Percentiles rank a stretch among this genome's conserved stretches.
Evolutionary conservation across 2,113 vertebrate genomes (phyloP).

Genomic region (Lethenteron camtschaticum): DNA sequence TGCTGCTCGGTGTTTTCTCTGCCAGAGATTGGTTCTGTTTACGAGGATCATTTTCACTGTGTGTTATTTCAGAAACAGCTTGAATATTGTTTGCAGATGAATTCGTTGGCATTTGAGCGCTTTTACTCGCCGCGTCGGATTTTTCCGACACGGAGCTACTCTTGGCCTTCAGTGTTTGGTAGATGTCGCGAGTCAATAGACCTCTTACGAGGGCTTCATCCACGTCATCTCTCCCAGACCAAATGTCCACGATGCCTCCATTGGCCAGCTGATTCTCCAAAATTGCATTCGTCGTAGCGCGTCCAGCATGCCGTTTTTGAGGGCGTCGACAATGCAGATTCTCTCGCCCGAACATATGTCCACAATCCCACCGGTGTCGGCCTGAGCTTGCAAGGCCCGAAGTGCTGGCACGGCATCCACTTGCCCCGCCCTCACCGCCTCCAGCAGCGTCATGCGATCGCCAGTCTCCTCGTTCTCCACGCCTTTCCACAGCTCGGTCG

Average conservation of each 20-base stretch:
- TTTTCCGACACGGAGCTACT: conserved; percentile 14
- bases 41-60: conserved; percentile 4
- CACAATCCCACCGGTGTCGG: conserved; percentile 43
- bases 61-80: conserved; percentile 10
- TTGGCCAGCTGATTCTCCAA: conserved; percentile 30
- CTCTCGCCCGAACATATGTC: conserved; percentile 32
- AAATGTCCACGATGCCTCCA: conserved; percentile 36
- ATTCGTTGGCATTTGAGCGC: too few relatives aligned
- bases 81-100: too few relatives aligned
- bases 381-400: conserved; percentile 47
- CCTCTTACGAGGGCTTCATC: conserved; percentile 27
- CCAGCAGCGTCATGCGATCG: conserved; percentile 18
- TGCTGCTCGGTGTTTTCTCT: neutral
- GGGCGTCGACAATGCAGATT: conserved; percentile 31
- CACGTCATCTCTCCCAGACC: conserved; percentile 25
- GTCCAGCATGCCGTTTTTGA: conserved; percentile 28
- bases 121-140: too few relatives aligned
- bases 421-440: conserved; percentile 28
- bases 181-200: conserved; percentile 26
- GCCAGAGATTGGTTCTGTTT: neutral
- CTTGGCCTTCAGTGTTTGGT: conserved; percentile 27
- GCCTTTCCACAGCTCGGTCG: conserved; percentile 41
- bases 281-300: conserved; percentile 34
- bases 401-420: conserved; percentile 32
- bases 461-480: conserved; percentile 23